phyloP scores from a whole-genome alignment of 2,888 invertebrate species.

The Acanthopleura granulata region DNA sequence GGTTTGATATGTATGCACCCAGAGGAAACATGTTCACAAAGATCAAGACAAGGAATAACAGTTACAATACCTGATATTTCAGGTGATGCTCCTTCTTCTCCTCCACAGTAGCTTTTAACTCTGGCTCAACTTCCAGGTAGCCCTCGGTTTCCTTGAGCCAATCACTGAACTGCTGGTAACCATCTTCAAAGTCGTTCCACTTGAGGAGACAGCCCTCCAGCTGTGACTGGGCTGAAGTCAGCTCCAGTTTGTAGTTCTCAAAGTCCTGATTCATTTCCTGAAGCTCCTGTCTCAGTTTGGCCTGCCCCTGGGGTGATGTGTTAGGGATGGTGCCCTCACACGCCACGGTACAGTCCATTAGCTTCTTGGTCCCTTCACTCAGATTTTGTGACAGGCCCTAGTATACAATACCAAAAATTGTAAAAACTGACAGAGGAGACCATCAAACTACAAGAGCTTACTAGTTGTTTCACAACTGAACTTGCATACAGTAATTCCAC shows the following conservation, averaged over 20 bases:
- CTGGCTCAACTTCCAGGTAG: constrained; percentile 83
- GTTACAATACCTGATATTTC: not conserved
- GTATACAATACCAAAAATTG: not conserved
- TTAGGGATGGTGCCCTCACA: constrained; percentile 57
- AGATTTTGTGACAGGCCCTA: constrained; percentile 1
- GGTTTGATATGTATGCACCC: no score
- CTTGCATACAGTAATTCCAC: no score
- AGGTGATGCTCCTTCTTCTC: constrained; percentile 85
- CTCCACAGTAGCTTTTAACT: constrained; percentile 85
- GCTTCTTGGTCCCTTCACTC: constrained; percentile 54
- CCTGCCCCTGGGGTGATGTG: constrained; percentile 62
- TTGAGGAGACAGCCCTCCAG: constrained; percentile 85
- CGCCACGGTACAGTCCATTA: constrained; percentile 53
- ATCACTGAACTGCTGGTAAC: constrained; percentile 83
- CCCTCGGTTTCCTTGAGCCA: constrained; percentile 91
- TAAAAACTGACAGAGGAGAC: no score
- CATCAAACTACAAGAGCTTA: no score
- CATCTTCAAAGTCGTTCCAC: constrained; percentile 92
- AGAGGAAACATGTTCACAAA: no score
- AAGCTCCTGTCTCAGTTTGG: constrained; percentile 60
- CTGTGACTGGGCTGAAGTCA: constrained; percentile 58
- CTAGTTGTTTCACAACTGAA: no score
- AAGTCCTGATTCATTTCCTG: constrained; percentile 57
- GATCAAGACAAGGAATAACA: no score
- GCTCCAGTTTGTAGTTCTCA: constrained; percentile 54